Base-by-base conservation (phyloP, 2,113 vertebrate species). In the Trogon melanurus region DNA sequence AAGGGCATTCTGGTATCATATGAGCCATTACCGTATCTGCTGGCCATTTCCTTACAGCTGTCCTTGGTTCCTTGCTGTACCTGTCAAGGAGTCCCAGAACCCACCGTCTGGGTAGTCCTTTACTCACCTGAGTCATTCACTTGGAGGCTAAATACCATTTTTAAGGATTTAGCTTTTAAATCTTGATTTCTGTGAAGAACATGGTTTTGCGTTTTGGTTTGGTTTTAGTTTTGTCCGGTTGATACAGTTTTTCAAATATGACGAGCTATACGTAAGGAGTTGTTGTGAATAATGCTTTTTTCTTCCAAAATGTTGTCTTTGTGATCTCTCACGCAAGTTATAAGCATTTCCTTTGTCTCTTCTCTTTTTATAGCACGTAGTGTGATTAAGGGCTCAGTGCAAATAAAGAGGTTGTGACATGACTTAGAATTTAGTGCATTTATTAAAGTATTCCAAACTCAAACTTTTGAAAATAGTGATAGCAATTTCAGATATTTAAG, bases 401-500 rank as follows among this genome's bases (percentile, higher is more conserved):
- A 80, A 89, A 84, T 88, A 62, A 79, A 91, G 54, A 82, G 29
- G 57, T 56, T 82, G 45, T 5, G 8, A 25, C 30, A 13, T 72
- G 17, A 75, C 61, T 93, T 78, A 65, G 41, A 91, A 92, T 53
- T 90, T 58, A 58, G 41, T 89, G 53, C 32, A 81, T 93, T 83
- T 85, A 76, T 64, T 93, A 71, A 93, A 90, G 50, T 82, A 69
- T 69, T 91, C 73, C 6, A 7, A 89, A 95, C 71, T 86, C 61
- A 45, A 91, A 81, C 82, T 91, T 95, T 89, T 79, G 67, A 84
- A 95, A 82, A 74, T 34, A 88, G 62, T 47, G 57, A 81, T 96
- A 96, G 73, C 83, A 92, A 84, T 95, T 96, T 93, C 81, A 93
- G 96, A 95, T 96, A 95, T 96, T 96, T 95, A 91, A 96, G 85